Evolutionary conservation across 2,888 invertebrate genomes (phyloP).

Genomic region (Cybosia mesomella): DNA sequence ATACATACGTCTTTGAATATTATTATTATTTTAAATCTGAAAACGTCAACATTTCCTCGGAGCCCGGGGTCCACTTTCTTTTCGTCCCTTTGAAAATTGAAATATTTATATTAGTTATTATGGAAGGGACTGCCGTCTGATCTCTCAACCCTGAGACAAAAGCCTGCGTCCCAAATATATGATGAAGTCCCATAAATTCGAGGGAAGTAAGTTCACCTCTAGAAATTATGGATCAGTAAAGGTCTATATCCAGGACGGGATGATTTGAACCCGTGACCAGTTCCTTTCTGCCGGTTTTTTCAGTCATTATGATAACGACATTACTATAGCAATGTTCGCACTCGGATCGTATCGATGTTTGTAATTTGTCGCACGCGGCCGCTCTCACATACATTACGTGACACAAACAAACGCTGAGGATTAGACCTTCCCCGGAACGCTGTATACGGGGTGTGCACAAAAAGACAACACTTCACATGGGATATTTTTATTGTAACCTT

Average conservation of each 20-base stretch:
- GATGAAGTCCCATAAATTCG: neutral
- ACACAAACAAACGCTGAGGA: slow-evolving; percentile 74
- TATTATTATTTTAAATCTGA: no score
- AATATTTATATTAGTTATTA: no score
- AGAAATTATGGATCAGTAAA: neutral
- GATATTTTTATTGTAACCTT: neutral
- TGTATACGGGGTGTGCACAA: slow-evolving; percentile 61
- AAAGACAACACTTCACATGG: slow-evolving; percentile 16
- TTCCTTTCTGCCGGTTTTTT: no score
- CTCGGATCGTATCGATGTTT: slow-evolving; percentile 52
- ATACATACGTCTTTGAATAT: no score
- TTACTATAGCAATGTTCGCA: slow-evolving; percentile 7
- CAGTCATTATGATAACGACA: neutral
- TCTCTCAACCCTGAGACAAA: neutral
- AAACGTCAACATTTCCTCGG: neutral
- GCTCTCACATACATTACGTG: slow-evolving; percentile 83
- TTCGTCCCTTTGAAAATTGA: no score
- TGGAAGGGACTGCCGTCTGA: no score
- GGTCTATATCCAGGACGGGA: no score
- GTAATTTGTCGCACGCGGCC: slow-evolving; percentile 73
- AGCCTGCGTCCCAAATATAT: no score
- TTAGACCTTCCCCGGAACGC: slow-evolving; percentile 68
- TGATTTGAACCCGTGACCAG: no score
- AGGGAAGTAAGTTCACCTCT: neutral
- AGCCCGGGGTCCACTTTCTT: no score